These are phyloP conservation scores for Rhinogobio ventralis DNA, from an alignment of 2,797 vertebrate genomes.

Conservation along the genomic window DNA sequence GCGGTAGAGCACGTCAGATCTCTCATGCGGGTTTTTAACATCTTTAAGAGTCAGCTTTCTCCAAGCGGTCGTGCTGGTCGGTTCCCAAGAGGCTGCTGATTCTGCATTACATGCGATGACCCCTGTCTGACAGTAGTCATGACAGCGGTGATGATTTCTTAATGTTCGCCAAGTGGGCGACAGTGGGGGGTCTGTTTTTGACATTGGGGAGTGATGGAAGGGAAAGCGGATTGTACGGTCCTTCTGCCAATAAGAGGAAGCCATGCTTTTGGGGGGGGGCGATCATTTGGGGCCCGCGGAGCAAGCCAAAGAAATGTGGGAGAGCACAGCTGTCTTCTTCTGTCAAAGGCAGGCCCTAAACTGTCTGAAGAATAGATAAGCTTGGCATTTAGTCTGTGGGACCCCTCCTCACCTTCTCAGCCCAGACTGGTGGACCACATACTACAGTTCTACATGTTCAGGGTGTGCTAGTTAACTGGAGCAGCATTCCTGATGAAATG, in stretches of 20 bases:
- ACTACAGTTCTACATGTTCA: slow-evolving; percentile 46
- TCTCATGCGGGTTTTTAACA: slow-evolving; percentile 38
- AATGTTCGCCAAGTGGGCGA: slow-evolving; percentile 62
- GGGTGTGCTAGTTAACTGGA: background rate
- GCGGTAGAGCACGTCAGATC: slow-evolving; percentile 40
- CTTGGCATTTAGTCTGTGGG: slow-evolving; percentile 67
- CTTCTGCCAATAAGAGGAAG: slow-evolving; percentile 63
- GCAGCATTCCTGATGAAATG: slow-evolving; percentile 23
- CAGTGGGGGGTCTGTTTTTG: slow-evolving; percentile 49
- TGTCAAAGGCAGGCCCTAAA: slow-evolving; percentile 70
- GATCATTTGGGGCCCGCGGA: slow-evolving; percentile 58
- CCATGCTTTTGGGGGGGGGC: slow-evolving; percentile 60
- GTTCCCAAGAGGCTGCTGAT: slow-evolving; percentile 38
- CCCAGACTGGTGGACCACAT: slow-evolving; percentile 35
- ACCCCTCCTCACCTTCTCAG: slow-evolving; percentile 65
- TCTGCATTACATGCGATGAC: slow-evolving; percentile 51
- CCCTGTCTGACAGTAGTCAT: slow-evolving; percentile 56
- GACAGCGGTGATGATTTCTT: slow-evolving; percentile 73
- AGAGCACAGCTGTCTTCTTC: slow-evolving; percentile 78
- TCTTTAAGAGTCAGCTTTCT: slow-evolving; percentile 51
- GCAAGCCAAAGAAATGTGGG: slow-evolving; percentile 74
- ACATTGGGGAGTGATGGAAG: slow-evolving; percentile 31
- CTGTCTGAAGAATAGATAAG: slow-evolving; percentile 70
- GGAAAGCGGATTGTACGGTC: slow-evolving; percentile 38
- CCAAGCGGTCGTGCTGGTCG: slow-evolving; percentile 9